Evolutionary conservation across 2,797 vertebrate genomes (phyloP).

Genomic region (Tamandua tetradactyla): DNA sequence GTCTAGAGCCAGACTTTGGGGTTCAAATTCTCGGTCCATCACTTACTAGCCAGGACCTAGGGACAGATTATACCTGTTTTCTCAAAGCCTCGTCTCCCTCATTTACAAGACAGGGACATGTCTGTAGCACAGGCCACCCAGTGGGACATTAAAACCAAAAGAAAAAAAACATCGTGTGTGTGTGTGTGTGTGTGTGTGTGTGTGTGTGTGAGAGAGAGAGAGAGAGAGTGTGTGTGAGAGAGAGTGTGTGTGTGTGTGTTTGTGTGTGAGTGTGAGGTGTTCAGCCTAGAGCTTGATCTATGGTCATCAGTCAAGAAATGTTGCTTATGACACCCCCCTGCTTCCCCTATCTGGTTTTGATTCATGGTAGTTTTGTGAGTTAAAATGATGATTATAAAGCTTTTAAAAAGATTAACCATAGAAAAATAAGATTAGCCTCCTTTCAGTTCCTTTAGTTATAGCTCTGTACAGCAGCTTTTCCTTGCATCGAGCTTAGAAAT

Average conservation of each 20-base stretch:
- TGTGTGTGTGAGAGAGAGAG: no score
- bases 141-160: not conserved
- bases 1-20: no score
- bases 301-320: not conserved
- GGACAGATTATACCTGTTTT: not conserved
- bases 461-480: not conserved
- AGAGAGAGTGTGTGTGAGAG: no score
- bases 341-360: not conserved
- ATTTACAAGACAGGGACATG: no score
- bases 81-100: not conserved
- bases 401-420: not conserved
- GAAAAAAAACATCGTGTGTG: no score
- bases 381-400: not conserved
- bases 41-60: not conserved
- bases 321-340: not conserved
- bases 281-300: not conserved
- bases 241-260: no score
- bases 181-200: no score
- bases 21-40: not conserved
- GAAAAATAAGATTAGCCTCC: not conserved
- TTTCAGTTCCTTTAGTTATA: not conserved
- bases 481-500: not conserved
- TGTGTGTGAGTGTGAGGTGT: not conserved
- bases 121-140: not conserved
- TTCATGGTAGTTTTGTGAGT: not conserved